These are phyloP conservation scores for Ammospiza maritima DNA, from an alignment of 2,797 vertebrate species.

Conservation along the genomic window DNA sequence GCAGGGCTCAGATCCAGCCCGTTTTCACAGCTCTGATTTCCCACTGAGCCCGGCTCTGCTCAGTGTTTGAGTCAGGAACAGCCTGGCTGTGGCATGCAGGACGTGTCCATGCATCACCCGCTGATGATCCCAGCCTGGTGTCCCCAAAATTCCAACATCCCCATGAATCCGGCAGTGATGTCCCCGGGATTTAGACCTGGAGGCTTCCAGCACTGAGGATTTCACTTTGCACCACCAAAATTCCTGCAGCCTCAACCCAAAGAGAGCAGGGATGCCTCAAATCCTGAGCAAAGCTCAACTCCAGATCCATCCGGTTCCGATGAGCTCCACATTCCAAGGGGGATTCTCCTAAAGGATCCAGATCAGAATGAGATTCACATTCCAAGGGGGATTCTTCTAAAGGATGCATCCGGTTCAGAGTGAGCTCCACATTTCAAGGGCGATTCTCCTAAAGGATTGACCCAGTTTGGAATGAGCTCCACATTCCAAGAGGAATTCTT, in stretches of 20 bases:
- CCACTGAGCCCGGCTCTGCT: neutral
- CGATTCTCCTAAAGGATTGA: neutral
- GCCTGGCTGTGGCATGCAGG: neutral
- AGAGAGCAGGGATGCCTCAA: fast-evolving
- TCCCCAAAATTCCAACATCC: neutral
- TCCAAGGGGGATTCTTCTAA: neutral
- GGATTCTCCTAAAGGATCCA: fast-evolving
- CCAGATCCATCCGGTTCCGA: fast-evolving
- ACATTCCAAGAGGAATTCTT: neutral
- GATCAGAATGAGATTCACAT: neutral
- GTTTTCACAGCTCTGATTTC: neutral
- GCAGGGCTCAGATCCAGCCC: neutral
- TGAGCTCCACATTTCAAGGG: neutral
- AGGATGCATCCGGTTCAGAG: neutral
- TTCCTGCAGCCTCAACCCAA: neutral
- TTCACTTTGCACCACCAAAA: neutral
- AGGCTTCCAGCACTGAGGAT: neutral
- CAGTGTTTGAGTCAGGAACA: neutral
- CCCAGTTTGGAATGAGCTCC: neutral
- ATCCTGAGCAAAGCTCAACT: neutral
- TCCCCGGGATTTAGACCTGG: neutral
- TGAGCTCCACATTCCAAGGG: neutral
- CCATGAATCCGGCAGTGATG: neutral
- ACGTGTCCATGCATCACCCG: neutral
- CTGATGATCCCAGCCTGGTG: neutral